Evolutionary conservation across 1,140 invertebrate species (phyloP), one percentile per base, ranked within the genome.

Genomic region (Achatina immaculata): DNA sequence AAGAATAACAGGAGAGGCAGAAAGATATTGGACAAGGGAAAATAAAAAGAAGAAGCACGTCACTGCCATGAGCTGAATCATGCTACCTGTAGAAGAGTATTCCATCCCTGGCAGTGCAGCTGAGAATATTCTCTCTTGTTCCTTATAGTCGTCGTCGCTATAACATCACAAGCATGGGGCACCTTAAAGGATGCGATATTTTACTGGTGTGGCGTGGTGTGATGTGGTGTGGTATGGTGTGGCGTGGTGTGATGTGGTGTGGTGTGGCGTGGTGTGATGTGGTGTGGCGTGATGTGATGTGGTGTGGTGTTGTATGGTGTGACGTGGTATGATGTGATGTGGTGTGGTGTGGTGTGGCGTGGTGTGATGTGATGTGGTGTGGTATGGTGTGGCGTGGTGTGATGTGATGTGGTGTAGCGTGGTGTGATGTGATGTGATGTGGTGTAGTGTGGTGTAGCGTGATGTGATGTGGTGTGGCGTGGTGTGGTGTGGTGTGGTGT

Each of bases 221-320:
- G 62, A 68, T 82, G 77, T 28, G 36, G 42, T 81, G 72, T 69
- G 74, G 72, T 83, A 79, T 71, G 74, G 72, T 68, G 62, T 65
- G 62, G 62, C 75, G 79, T 62, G 79, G 72, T 81, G 58, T 62
- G 65, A 69, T 83, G 78, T 19, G 71, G 79, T 80, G 69, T 40
- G 77, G 81, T 79, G 79, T 38, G 58, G 79, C 76, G 73, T 36
- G 73, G 79, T 83, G 79, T 77, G 51, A 42, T 55, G 75, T 75
- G 42, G 73, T 48, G 34, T 21, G 68, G 73, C 16, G 73, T 45
- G 73, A 58, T 48, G 69, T 62, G 19, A 38, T 83, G 78, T 24
- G 62, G 68, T 80, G 69, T 42, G 62, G 68, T 82, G 77, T 45
- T 55, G 77, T 73, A 77, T 73, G 62, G 71, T 82, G 73, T 48